phyloP scores from a whole-genome alignment of 2,888 invertebrate genomes.

The Aspidiotus rigidus region DNA sequence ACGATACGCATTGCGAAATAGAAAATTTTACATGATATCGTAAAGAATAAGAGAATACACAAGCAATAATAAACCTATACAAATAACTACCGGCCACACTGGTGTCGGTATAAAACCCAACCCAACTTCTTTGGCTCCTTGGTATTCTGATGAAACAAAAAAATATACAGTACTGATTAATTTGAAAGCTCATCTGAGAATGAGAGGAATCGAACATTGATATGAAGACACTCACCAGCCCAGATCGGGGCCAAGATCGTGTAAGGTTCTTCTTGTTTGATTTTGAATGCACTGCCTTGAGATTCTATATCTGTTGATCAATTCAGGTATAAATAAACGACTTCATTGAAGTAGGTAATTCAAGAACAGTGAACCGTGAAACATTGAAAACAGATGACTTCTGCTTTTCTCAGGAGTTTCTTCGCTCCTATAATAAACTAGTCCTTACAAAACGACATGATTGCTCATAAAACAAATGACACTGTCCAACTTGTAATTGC shows the following conservation, averaged over 20 bases:
- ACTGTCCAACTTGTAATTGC: no score
- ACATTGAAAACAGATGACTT: no score
- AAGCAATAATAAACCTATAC: neutral
- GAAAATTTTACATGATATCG: no score
- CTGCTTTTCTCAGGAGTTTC: no score
- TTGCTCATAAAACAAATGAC: no score
- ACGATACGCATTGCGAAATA: no score
- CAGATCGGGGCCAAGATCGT: slow-evolving; percentile 10
- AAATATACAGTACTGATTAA: neutral
- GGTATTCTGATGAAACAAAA: slow-evolving; percentile 7
- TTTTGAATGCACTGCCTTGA: slow-evolving; percentile 4
- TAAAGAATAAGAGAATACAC: neutral
- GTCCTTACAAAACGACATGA: no score
- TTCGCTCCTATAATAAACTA: no score
- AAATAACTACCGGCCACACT: slow-evolving; percentile 11
- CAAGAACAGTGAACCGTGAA: no score
- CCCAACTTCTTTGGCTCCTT: slow-evolving; percentile 3
- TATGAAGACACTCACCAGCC: neutral
- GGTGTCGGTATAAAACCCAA: slow-evolving; percentile 8
- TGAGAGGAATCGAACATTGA: neutral
- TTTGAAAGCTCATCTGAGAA: neutral
- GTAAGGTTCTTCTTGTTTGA: neutral
- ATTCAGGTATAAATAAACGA: neutral
- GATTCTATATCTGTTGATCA: slow-evolving; percentile 9
- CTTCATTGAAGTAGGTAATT: neutral